Percentiles rank a stretch among this genome's conserved stretches.
Evolutionary conservation across 1,140 invertebrate genomes (phyloP).

Genomic region (Matsumurasca onukii): DNA sequence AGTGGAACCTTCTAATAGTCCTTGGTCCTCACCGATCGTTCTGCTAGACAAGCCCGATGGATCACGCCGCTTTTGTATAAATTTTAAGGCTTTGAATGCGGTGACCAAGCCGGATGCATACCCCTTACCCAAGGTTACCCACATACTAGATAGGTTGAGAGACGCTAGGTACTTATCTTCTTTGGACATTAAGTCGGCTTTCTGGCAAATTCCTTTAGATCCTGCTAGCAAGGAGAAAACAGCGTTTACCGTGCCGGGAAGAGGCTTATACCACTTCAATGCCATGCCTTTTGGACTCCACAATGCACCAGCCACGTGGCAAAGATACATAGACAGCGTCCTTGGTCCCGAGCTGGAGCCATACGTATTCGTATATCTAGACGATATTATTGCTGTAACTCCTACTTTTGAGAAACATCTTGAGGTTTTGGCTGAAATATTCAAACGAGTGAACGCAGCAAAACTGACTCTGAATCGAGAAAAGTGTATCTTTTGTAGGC

Average conservation of each 20-base stretch:
- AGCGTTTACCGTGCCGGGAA: constrained; percentile 45
- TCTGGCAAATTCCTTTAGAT: constrained; percentile 48
- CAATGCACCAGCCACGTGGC: constrained; percentile 7
- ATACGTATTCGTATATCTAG: constrained; percentile 46
- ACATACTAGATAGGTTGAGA: neutral
- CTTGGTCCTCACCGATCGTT: neutral
- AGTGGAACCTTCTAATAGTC: neutral
- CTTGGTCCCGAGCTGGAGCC: constrained; percentile 33
- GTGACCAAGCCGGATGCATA: neutral
- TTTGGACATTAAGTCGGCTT: constrained; percentile 42
- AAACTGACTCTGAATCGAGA: neutral
- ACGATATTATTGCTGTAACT: constrained; percentile 49
- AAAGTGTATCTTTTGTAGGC: neutral
- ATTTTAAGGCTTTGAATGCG: neutral
- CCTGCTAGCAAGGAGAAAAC: constrained; percentile 44
- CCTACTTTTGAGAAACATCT: constrained; percentile 46
- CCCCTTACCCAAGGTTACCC: neutral
- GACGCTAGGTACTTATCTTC: neutral
- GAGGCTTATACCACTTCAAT: constrained; percentile 40
- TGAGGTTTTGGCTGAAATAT: constrained; percentile 39
- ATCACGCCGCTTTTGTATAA: neutral
- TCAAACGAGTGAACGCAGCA: neutral
- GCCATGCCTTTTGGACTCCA: neutral
- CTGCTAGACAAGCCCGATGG: constrained; percentile 5
- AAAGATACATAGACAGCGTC: constrained; percentile 33